Base-by-base conservation (phyloP, 2,113 vertebrate species). In the Thunnus thynnus region DNA sequence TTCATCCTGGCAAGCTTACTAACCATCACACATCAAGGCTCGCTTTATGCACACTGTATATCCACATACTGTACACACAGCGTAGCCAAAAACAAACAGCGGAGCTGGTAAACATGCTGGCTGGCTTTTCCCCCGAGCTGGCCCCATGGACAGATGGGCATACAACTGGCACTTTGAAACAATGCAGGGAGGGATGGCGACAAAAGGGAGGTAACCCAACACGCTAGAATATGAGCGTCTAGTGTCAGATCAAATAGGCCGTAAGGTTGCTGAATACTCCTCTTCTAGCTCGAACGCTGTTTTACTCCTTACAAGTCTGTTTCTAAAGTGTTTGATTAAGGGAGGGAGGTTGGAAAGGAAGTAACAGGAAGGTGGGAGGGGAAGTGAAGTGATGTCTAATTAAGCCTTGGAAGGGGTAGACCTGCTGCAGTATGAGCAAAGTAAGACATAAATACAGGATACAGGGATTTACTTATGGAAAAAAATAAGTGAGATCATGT, bases 101-200 rank as follows among this genome's bases (percentile, higher is more conserved):
- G 13, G 66, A 78, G 76, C 71, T 78, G 82, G 78, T 86, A 82
- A 91, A 90, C 86, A 91, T 70, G 80, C 51, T 78, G 11, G 66
- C 63, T 78, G 81, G 74, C 71, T 75, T 51, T 16, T 5, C 55
- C 44, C 65, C 46, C 52, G 20, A 17, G 2, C 25, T 30, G 61
- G 80, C 78, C 77, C 32, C 68, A 62, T 30, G 76, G 70, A 86
- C 81, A 88, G 79, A 89, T 79, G 81, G 81, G 61, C 79, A 71
- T 44, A 78, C 81, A 64, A 85, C 72, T 73, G 75, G 72, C 50
- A 50, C 57, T 67, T 66, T 78, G 16, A 75, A 84, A 89, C 80
- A 89, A 82, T 63, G 63, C 47, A 48, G 70, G 55, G 50, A 44
- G 48, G 25, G 17, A 66, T 1, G 30, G 78, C 18, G 13, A 75